These are phyloP conservation scores for Oenanthe oenanthe DNA, from an alignment of 2,113 vertebrate species.

Conservation along the genomic window DNA sequence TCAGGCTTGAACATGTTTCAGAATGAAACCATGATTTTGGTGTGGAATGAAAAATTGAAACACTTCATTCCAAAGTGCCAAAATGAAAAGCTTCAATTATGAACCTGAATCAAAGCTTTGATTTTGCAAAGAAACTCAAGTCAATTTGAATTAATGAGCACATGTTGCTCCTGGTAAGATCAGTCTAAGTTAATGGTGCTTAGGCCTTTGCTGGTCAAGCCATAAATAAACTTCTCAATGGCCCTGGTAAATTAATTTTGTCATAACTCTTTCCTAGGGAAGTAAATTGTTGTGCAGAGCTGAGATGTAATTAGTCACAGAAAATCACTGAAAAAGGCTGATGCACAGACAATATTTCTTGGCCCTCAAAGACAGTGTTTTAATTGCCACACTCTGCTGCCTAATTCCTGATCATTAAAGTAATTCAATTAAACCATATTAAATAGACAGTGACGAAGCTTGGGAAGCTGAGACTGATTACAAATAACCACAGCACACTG, in stretches of 20 bases:
- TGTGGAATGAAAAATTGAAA: background rate
- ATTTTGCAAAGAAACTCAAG: background rate
- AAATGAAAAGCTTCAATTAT: background rate
- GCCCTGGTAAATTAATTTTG: background rate
- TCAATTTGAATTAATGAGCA: background rate
- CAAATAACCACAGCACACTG: background rate
- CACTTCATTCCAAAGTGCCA: background rate
- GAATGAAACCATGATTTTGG: background rate
- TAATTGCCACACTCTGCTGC: background rate
- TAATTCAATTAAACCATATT: background rate
- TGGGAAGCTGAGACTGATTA: background rate
- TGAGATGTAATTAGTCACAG: background rate
- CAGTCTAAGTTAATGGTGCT: background rate
- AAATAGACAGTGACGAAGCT: background rate
- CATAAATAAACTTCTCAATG: background rate
- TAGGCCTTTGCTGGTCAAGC: background rate
- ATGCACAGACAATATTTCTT: background rate
- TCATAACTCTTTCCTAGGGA: background rate
- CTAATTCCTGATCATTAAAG: background rate
- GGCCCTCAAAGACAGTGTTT: background rate
- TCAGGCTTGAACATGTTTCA: background rate
- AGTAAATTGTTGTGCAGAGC: background rate
- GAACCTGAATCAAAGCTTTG: background rate
- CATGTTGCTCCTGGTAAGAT: background rate
- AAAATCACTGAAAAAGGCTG: background rate